Conservation (phyloP, 2,113 vertebrate genomes). For the Phalacrocorax aristotelis region DNA sequence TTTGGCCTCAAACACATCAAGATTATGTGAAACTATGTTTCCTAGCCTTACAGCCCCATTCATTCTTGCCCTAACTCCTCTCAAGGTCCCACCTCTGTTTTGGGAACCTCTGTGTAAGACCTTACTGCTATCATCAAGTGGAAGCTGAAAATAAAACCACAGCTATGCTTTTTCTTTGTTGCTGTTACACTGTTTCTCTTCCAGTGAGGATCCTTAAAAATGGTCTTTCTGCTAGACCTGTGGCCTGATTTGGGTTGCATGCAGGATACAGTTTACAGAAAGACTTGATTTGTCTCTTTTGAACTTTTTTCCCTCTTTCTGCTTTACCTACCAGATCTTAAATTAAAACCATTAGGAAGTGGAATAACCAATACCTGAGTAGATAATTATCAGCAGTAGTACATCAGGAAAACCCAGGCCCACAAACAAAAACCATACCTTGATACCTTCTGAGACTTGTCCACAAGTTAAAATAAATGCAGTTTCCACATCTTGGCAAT, state of each 20-base stretch:
- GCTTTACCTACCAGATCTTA: neutral
- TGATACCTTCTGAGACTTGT: neutral
- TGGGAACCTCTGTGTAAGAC: neutral
- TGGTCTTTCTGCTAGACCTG: neutral
- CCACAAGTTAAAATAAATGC: neutral
- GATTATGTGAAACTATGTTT: neutral
- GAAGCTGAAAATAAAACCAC: neutral
- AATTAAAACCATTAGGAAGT: neutral
- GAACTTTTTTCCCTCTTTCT: neutral
- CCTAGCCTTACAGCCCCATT: neutral
- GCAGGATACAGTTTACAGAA: neutral
- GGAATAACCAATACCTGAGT: neutral
- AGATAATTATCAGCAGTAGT: neutral
- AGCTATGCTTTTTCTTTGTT: neutral
- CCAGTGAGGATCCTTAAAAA: neutral
- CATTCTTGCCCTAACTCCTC: neutral
- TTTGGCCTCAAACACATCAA: neutral
- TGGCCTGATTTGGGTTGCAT: neutral
- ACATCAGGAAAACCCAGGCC: neutral
- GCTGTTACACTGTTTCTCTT: neutral
- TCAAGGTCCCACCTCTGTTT: neutral
- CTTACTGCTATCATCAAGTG: neutral
- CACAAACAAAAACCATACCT: neutral
- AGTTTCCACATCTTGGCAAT: neutral
- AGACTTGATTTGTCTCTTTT: neutral